phyloP scores from a whole-genome alignment of 2,797 vertebrate genomes.

The Gallirallus australis region DNA sequence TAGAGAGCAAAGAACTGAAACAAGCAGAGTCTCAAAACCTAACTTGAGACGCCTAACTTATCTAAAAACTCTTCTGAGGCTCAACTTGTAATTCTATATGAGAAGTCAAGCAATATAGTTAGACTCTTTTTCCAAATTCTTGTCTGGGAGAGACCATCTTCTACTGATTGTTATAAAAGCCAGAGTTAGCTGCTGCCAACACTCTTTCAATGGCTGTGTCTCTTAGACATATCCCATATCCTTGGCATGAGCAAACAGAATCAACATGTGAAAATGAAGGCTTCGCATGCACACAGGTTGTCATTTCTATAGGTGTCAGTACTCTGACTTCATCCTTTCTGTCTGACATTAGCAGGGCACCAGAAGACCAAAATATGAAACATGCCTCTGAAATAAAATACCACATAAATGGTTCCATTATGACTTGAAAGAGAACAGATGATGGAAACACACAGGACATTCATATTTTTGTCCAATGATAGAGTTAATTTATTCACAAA shows the following conservation, averaged over 20 bases:
- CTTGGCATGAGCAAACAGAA: neutral
- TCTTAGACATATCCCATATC: neutral
- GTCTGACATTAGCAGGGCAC: neutral
- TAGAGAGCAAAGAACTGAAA: neutral
- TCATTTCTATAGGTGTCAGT: neutral
- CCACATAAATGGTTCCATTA: neutral
- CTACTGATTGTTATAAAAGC: neutral
- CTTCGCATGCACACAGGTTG: neutral
- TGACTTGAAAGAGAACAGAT: neutral
- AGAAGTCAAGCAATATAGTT: neutral
- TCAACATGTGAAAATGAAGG: neutral
- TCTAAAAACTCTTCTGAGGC: neutral
- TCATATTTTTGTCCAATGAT: neutral
- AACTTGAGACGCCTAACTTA: neutral
- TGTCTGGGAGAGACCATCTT: neutral
- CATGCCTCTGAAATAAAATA: neutral
- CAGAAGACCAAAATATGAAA: neutral
- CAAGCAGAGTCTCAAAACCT: neutral
- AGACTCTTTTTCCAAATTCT: neutral
- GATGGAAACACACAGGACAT: neutral
- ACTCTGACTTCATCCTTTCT: neutral
- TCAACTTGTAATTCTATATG: neutral
- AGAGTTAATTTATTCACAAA: neutral
- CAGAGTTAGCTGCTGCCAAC: neutral
- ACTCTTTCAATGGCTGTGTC: neutral